A percentile compares a stretch with the other conserved stretches of the same genome.
Conservation (phyloP, 2,797 vertebrate species). For the Brachymystax lenok region DNA sequence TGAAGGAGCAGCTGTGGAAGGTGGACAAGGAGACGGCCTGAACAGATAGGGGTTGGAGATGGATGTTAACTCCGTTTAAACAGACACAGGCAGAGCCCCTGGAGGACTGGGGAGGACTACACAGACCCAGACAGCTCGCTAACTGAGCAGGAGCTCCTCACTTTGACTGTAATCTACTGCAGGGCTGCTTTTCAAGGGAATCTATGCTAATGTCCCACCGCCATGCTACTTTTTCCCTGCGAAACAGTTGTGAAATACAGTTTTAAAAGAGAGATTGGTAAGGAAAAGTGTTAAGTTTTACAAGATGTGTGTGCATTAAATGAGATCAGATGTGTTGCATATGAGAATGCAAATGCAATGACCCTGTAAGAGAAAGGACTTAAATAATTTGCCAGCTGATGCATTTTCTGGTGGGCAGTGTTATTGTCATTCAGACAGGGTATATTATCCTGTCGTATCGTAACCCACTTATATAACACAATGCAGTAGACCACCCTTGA, state of each 20-base stretch:
- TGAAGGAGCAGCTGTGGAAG: conserved; percentile 94
- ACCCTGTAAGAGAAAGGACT: conserved; percentile 1
- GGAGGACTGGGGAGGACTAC: too few relatives aligned
- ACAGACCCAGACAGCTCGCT: neutral
- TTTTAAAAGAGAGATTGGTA: neutral
- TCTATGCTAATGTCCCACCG: neutral
- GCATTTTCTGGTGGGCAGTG: neutral
- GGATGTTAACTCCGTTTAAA: conserved; percentile 3
- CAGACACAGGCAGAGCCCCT: neutral
- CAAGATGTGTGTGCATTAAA: conserved; percentile 12
- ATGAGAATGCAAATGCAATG: neutral
- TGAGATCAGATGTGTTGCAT: neutral
- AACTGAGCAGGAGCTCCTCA: neutral
- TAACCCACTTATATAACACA: neutral
- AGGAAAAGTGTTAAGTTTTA: neutral
- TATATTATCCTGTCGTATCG: conserved; percentile 6
- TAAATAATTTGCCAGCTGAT: neutral
- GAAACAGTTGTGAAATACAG: neutral
- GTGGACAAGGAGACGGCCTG: conserved; percentile 92
- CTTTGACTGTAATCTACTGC: neutral
- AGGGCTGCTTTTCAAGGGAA: neutral
- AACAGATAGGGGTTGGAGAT: conserved; percentile 42
- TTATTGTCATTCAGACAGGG: neutral
- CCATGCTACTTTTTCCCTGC: neutral
- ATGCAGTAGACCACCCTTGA: neutral